Percentiles rank a stretch among this genome's conserved stretches.
phyloP scores from a whole-genome alignment of 1,140 invertebrate species.

The Drosophila takahashii region DNA sequence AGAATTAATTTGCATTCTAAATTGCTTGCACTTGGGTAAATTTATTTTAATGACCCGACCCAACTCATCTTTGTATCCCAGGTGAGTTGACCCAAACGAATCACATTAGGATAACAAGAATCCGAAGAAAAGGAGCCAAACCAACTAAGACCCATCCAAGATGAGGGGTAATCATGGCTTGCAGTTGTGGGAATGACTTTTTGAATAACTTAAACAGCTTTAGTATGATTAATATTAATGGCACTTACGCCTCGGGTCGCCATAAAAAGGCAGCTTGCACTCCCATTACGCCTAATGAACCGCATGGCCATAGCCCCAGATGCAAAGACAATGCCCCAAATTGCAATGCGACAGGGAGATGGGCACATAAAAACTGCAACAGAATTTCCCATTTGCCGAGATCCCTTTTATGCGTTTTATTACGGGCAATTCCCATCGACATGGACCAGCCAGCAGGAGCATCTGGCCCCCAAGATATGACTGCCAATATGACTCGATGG shows the following conservation, averaged over 20 bases:
- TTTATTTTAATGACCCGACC: slow-evolving; percentile 13
- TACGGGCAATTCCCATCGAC: slow-evolving; percentile 18
- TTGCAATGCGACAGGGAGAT: slow-evolving; percentile 39
- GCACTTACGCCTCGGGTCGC: slow-evolving; percentile 6
- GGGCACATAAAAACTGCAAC: slow-evolving; percentile 54
- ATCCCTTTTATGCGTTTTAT: slow-evolving; percentile 51
- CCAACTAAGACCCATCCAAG: background rate
- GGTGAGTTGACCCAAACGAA: slow-evolving; percentile 14
- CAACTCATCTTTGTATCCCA: slow-evolving; percentile 24
- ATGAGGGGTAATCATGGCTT: slow-evolving; percentile 27
- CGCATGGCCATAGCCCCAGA: slow-evolving; percentile 13
- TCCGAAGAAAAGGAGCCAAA: slow-evolving; percentile 1
- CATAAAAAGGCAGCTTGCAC: slow-evolving; percentile 43
- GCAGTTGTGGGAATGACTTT: slow-evolving; percentile 32
- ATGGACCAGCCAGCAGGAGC: background rate
- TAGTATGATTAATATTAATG: slow-evolving; percentile 48
- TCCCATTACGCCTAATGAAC: slow-evolving; percentile 51
- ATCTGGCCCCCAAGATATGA: slow-evolving; percentile 11
- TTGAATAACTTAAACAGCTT: slow-evolving; percentile 42
- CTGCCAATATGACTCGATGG: slow-evolving; percentile 20
- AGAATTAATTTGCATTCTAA: slow-evolving; percentile 3
- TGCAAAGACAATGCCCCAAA: slow-evolving; percentile 55
- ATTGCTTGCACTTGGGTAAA: slow-evolving; percentile 12
- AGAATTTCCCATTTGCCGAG: slow-evolving; percentile 45
- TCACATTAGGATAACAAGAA: slow-evolving; percentile 31